Evolutionary conservation across 2,888 invertebrate genomes (phyloP).

Genomic region (Rhagonycha fulva): DNA sequence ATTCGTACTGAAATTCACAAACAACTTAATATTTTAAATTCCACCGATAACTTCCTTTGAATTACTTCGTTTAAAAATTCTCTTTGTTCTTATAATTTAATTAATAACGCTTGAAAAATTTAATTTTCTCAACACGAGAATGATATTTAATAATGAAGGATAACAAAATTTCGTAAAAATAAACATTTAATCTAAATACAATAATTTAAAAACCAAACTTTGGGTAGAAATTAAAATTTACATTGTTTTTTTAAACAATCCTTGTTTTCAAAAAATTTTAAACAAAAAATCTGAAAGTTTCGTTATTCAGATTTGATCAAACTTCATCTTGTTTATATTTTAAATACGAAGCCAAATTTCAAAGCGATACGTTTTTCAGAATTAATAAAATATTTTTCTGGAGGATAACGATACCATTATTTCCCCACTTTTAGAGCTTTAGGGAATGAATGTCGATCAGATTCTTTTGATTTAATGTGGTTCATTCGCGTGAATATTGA

Average conservation of each 20-base stretch:
- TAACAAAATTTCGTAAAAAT: background rate
- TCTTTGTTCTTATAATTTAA: background rate
- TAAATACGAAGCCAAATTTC: background rate
- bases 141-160: background rate
- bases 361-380: background rate
- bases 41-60: background rate
- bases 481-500: background rate
- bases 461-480: background rate
- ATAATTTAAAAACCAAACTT: background rate
- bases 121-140: background rate
- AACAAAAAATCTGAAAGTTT: background rate
- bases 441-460: background rate
- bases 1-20: background rate
- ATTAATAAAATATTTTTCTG: background rate
- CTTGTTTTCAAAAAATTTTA: too few relatives aligned
- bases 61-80: background rate
- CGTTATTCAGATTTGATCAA: background rate
- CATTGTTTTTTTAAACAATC: background rate
- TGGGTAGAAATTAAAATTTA: background rate
- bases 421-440: background rate
- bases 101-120: background rate
- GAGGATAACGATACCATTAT: background rate
- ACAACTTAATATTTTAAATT: background rate
- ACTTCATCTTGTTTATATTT: background rate
- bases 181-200: background rate